These are phyloP conservation scores for Diploscapter pachys DNA, from an alignment of 1,140 invertebrate genomes.

Conservation along the genomic window DNA sequence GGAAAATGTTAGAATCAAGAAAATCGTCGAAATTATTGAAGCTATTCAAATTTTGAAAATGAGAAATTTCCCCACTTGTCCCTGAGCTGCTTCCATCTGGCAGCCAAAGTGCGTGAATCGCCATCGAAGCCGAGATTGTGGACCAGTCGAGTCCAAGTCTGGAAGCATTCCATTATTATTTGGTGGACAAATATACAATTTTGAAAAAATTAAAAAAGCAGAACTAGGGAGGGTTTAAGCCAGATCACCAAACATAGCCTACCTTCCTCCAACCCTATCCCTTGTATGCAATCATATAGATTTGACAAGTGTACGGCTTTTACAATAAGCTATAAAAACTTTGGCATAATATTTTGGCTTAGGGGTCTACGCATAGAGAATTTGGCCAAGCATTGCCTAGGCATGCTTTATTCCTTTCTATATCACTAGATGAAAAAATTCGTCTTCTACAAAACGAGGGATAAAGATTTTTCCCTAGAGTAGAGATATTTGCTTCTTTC, in stretches of 20 bases:
- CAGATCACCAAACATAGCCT: too few relatives aligned
- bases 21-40: not conserved
- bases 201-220: not conserved
- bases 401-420: too few relatives aligned
- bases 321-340: too few relatives aligned
- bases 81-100: slow-evolving; percentile 35
- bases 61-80: slow-evolving; percentile 18
- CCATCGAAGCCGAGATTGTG: slow-evolving; percentile 29
- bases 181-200: not conserved
- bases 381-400: too few relatives aligned
- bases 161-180: not conserved
- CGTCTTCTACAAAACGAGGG: not conserved
- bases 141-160: slow-evolving; percentile 23
- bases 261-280: too few relatives aligned
- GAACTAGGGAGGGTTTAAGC: too few relatives aligned
- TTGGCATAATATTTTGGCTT: too few relatives aligned
- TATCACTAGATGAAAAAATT: too few relatives aligned
- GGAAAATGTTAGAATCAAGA: slow-evolving; percentile 3
- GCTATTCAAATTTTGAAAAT: not conserved
- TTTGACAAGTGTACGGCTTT: too few relatives aligned
- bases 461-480: not conserved
- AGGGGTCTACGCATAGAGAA: too few relatives aligned
- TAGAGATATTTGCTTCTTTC: not conserved
- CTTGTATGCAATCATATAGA: too few relatives aligned
- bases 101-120: slow-evolving; percentile 26